Evolutionary conservation across 1,140 invertebrate genomes (phyloP).

Genomic region (Halotydeus destructor): DNA sequence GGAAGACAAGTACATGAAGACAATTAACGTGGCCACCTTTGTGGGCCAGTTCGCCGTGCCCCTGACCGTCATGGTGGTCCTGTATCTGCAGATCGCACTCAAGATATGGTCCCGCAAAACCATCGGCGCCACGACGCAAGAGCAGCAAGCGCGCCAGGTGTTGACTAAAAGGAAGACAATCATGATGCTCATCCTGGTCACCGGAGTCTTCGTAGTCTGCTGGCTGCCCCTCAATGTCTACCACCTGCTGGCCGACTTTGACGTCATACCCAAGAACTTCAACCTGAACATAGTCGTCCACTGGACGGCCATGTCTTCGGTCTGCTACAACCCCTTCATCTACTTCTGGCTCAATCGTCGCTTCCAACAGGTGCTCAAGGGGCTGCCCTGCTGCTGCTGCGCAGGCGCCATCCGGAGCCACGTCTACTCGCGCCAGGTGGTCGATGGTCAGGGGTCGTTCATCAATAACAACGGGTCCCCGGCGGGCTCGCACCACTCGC

Average conservation of each 20-base stretch:
- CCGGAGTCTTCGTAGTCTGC: slow-evolving; percentile 4
- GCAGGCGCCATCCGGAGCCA: too few species aligned
- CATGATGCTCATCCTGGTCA: slow-evolving; percentile 3
- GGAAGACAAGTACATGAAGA: too few species aligned
- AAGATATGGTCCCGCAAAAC: slow-evolving; percentile 23
- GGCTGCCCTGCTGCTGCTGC: too few species aligned
- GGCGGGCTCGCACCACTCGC: too few species aligned
- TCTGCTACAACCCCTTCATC: slow-evolving; percentile 83
- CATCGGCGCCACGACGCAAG: slow-evolving; percentile 2
- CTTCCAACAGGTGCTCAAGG: slow-evolving; percentile 85
- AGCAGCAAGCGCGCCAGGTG: not conserved
- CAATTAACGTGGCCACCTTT: slow-evolving; percentile 27
- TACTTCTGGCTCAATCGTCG: slow-evolving; percentile 98
- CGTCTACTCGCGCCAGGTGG: not conserved
- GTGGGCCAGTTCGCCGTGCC: slow-evolving; percentile 32
- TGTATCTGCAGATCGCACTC: slow-evolving; percentile 25
- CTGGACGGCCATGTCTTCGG: slow-evolving; percentile 82
- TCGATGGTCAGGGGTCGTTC: not conserved
- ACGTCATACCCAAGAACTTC: slow-evolving; percentile 35
- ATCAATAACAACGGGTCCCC: too few species aligned
- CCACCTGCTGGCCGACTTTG: slow-evolving; percentile 31
- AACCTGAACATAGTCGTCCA: slow-evolving; percentile 61
- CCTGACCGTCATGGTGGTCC: slow-evolving; percentile 25
- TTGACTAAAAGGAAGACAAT: not conserved
- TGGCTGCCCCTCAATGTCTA: slow-evolving; percentile 19